Conservation (phyloP, 2,888 invertebrate genomes). For the Podabrus alpinus region DNA sequence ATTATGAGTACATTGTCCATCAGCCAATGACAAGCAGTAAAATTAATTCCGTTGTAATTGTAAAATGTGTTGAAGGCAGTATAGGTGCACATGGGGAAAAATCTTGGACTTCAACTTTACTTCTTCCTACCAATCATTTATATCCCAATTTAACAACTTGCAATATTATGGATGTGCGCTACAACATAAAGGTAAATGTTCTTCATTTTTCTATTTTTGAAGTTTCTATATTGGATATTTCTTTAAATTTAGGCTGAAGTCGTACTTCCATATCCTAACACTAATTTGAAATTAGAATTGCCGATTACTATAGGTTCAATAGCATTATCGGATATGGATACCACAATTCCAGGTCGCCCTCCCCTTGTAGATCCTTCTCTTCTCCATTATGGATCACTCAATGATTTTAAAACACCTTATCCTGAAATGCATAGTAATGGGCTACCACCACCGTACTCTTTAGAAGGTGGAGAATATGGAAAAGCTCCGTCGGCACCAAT, state of each 20-base stretch:
- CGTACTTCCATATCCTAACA: background rate
- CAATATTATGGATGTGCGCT: background rate
- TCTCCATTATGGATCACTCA: background rate
- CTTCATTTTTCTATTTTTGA: background rate
- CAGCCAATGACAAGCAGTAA: background rate
- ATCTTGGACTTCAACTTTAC: slow-evolving; percentile 40
- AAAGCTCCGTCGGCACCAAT: background rate
- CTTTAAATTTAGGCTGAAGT: background rate
- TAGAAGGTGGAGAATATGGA: background rate
- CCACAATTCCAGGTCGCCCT: background rate
- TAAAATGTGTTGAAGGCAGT: slow-evolving; percentile 37
- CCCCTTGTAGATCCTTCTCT: background rate
- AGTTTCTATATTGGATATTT: too few relatives aligned
- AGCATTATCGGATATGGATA: background rate
- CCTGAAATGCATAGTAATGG: background rate
- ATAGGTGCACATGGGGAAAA: slow-evolving; percentile 47
- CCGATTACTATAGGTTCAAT: background rate
- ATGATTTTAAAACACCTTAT: background rate
- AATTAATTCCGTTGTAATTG: background rate
- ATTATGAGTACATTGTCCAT: background rate
- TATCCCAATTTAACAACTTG: slow-evolving; percentile 38
- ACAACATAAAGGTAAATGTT: background rate
- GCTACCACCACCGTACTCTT: background rate
- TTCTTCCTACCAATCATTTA: slow-evolving; percentile 36
- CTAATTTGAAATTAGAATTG: background rate